A percentile compares a stretch with the other conserved stretches of the same genome.
Evolutionary conservation across 2,797 vertebrate genomes (phyloP).

Genomic region (Tokudaia tokunoshimensis): DNA sequence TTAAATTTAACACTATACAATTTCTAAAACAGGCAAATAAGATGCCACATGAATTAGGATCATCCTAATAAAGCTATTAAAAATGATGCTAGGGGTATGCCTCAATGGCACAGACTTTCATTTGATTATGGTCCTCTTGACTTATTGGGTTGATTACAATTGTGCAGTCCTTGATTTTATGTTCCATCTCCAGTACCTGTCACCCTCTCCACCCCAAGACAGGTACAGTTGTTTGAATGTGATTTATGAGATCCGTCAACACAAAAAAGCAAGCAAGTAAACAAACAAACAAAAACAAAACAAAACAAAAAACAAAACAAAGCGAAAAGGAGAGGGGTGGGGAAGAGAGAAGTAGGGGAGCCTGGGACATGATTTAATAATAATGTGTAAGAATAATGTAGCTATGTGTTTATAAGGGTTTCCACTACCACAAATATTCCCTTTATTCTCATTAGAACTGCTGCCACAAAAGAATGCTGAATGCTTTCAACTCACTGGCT

Average conservation of each 20-base stretch:
- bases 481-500: too few species aligned
- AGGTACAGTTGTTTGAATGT: background rate
- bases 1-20: background rate
- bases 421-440: background rate
- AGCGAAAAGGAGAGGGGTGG: background rate
- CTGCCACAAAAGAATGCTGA: background rate
- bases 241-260: background rate
- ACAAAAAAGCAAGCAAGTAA: background rate
- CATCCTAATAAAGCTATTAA: background rate
- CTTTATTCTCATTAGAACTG: background rate
- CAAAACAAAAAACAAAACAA: too few species aligned
- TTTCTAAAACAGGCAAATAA: background rate
- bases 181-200: background rate
- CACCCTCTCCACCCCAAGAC: background rate
- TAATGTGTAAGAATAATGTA: background rate
- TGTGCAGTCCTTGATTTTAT: background rate
- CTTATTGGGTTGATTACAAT: background rate
- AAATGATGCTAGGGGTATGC: background rate
- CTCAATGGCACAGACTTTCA: background rate
- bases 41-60: background rate
- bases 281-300: background rate
- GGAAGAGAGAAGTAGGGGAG: background rate
- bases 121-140: background rate
- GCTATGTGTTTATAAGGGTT: background rate
- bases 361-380: background rate